Base-by-base conservation (phyloP, 2,888 invertebrate species). In the Selenia dentaria region DNA sequence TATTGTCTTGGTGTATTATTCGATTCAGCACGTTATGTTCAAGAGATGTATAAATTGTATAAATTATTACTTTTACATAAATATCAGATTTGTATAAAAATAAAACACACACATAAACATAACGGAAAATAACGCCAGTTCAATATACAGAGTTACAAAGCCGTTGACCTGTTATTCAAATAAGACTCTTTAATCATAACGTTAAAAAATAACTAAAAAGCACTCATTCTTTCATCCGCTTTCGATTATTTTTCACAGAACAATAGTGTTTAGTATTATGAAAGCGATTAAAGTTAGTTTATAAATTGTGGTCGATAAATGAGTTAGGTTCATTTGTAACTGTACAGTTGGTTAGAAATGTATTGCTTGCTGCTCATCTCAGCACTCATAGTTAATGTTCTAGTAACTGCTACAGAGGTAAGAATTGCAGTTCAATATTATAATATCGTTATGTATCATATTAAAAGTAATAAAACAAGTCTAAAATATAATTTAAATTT, bases 211-310 rank as follows among this genome's bases (percentile, higher is more conserved):
- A 29, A 12, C 8, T 5, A 3, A 40, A 38, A 37, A 36, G 4
- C 26, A 41, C 20, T 22, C 12, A 42, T n/a, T 6, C n/a, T 18
- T 20, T 25, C 24, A 13, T 29, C n/a, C 13, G 22, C 11, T 29
- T 29, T 29, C 2, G 6, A 10, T 14, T 10, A 11, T 40, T 40
- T 49, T 28, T 32, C 6, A 5, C 2, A 41, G 43, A 57, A 49
- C 52, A 52, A 51, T 37, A 32, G 32, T 49, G 37, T 45, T 45
- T 45, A 32, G 14, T 12, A 6, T 48, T 32, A 4, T 20, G 16
- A 10, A 16, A 42, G 26, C 6, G 13, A 35, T 33, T 22, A 35
- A 38, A 0, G 6, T 8, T 27, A 32, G 43, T 40, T 49, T 49
- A 36, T 36, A 49, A 49, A 43, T 31, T 6, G 12, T 22, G 9